A percentile compares a stretch with the other conserved stretches of the same genome.
Conservation (phyloP, 2,888 invertebrate species). For the Callyntrura sp. region DNA sequence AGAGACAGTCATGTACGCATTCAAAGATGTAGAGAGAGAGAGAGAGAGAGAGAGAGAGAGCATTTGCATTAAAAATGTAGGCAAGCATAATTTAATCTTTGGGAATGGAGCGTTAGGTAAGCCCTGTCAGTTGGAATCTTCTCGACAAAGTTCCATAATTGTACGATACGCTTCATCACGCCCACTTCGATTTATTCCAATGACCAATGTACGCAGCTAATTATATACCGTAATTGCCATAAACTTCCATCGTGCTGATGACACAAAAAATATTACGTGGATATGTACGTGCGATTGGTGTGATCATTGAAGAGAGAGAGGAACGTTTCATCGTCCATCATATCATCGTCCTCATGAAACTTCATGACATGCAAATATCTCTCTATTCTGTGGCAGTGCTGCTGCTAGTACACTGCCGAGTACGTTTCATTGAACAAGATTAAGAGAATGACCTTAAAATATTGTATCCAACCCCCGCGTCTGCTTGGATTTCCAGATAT, state of each 20-base stretch:
- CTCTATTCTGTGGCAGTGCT: background rate
- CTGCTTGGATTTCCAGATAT: background rate
- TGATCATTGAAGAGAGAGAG: background rate
- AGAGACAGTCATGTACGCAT: no score
- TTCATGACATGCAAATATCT: slow-evolving; percentile 37
- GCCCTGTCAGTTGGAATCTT: no score
- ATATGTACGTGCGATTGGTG: background rate
- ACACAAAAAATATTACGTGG: background rate
- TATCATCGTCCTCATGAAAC: background rate
- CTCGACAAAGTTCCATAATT: no score
- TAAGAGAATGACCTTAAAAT: slow-evolving; percentile 17
- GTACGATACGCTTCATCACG: no score
- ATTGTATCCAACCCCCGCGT: background rate
- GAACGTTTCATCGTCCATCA: background rate
- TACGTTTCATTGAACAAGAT: slow-evolving; percentile 28
- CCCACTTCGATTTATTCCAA: background rate
- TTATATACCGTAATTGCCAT: background rate
- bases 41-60: background rate
- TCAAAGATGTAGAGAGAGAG: background rate
- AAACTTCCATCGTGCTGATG: background rate
- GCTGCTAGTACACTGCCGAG: background rate
- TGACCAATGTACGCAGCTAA: background rate
- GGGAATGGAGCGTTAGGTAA: no score
- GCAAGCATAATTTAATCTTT: background rate
- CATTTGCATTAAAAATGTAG: background rate